Conservation (phyloP, 1,140 invertebrate species). For the Chironomus striatipennis region DNA sequence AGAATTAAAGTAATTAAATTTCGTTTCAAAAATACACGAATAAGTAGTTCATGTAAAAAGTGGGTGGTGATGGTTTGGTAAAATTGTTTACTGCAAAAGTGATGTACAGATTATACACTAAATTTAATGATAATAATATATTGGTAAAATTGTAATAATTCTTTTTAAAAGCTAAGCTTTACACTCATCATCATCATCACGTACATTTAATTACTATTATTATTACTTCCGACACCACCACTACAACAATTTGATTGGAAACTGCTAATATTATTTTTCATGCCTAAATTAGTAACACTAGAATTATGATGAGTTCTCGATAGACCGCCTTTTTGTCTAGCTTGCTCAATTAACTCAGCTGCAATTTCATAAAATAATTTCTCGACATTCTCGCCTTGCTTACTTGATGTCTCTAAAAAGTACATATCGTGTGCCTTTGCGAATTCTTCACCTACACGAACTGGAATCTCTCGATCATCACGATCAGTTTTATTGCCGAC, state of each 20-base stretch:
- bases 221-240: background rate
- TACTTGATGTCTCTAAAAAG: slow-evolving; percentile 96
- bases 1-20: background rate
- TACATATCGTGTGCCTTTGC: slow-evolving; percentile 92
- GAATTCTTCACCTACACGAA: slow-evolving; percentile 92
- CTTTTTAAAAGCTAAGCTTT: background rate
- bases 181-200: background rate
- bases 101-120: background rate
- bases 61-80: no score
- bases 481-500: slow-evolving; percentile 95
- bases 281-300: slow-evolving; percentile 17
- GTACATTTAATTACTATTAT: background rate
- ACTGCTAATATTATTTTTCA: slow-evolving; percentile 3
- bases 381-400: slow-evolving; percentile 96
- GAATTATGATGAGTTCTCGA: background rate
- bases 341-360: slow-evolving; percentile 73
- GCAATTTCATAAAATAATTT: slow-evolving; percentile 93
- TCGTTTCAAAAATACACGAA: no score
- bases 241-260: slow-evolving; percentile 10
- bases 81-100: background rate
- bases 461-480: slow-evolving; percentile 89
- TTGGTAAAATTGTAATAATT: background rate
- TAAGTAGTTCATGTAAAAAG: no score
- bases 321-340: background rate
- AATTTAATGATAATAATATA: background rate